Conservation (phyloP, 2,113 vertebrate species). For the Euleptes europaea region DNA sequence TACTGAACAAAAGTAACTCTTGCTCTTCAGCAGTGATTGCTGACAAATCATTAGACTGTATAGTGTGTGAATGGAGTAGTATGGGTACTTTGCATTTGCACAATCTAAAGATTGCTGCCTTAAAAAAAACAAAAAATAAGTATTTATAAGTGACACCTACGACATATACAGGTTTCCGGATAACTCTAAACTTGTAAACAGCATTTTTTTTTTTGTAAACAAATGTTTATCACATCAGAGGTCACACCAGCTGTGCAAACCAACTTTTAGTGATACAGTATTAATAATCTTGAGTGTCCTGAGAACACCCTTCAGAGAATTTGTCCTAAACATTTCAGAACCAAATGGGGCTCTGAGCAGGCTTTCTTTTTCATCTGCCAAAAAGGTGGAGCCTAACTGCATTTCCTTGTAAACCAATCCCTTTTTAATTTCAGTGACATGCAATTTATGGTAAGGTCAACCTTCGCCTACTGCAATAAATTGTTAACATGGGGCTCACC, state of each 20-base stretch:
- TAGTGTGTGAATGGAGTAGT: neutral
- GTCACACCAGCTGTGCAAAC: neutral
- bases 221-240: neutral
- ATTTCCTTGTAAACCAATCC: neutral
- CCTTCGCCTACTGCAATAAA: neutral
- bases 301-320: neutral
- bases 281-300: neutral
- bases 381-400: neutral
- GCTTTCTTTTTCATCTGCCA: neutral
- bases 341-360: neutral
- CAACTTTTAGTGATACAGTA: neutral
- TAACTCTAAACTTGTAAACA: conserved; percentile 32
- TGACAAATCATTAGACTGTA: conserved; percentile 1
- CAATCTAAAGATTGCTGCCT: conserved; percentile 62
- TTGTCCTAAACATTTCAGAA: neutral
- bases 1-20: fast-evolving
- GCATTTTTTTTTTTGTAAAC: conserved; percentile 49
- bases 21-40: neutral
- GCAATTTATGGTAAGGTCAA: neutral
- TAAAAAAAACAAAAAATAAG: neutral
- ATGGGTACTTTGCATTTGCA: conserved; percentile 45
- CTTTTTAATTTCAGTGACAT: neutral
- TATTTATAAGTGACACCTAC: neutral
- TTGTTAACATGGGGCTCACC: neutral
- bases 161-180: neutral